Evolutionary conservation across 1,140 invertebrate species (phyloP), one percentile per base, ranked within the genome.

Genomic region (Nebria ingens): DNA sequence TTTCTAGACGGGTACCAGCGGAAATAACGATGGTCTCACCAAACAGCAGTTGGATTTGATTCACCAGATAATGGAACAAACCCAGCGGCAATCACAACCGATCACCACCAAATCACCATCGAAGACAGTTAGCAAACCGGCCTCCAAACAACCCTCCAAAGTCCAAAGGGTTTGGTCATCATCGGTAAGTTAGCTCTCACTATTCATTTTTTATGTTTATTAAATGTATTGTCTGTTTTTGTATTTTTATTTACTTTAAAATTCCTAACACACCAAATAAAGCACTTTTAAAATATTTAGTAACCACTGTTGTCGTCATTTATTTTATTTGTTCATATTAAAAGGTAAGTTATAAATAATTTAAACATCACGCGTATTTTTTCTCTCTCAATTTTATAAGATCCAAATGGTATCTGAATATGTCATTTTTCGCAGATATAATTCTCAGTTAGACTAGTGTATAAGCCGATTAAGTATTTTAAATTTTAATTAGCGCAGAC

Each of bases 61-160:
- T 61, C 84, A 86, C 68, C 84, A 86, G 68, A 86, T 86, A 58
- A 86, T 87, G 82, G 83, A 84, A 62, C 84, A 84, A 65, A 85
- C 83, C 13, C 71, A 76, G 65, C 57, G 71, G 68, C 61, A 76
- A 69, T 69, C 73, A 40, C 72, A 65, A 66, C 68, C 54, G 68
- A 66, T 56, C 64, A 49, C 66, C 21, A 49, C 66, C 21, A 67
- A 65, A 59, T 70, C 62, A 21, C 61, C 29, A 60, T 55, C 67
- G 60, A 59, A 64, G 56, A 57, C 65, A 45, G 53, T 63, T 59
- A 53, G 62, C 60, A 56, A 64, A 60, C 52, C 60, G 19, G 68
- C 58, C 17, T 64, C 29, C 61, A 64, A 69, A 63, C 61, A 62
- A 56, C 54, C 65, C 34, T 51, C 61, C 56, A 61, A 66, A 59